A percentile compares a stretch with the other conserved stretches of the same genome.
Conservation (phyloP, 2,797 vertebrate species). For the Zalophus californianus region DNA sequence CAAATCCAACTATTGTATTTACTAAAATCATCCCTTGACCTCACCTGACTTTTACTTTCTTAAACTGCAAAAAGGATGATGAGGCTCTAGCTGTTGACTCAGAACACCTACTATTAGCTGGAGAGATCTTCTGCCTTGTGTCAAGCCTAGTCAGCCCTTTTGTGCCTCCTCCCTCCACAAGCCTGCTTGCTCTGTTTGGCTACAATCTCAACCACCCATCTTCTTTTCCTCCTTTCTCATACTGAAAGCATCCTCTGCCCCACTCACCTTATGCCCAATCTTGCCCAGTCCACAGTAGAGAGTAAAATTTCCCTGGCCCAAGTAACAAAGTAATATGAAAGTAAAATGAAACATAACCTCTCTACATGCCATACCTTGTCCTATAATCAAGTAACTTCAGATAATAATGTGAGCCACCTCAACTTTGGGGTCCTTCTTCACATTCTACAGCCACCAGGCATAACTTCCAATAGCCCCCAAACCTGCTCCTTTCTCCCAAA, state of each 20-base stretch:
- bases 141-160: background rate
- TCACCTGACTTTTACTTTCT: slow-evolving; percentile 29
- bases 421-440: background rate
- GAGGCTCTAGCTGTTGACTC: background rate
- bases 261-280: background rate
- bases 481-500: background rate
- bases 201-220: background rate
- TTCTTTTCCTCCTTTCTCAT: background rate
- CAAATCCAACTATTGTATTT: background rate
- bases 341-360: background rate
- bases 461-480: background rate
- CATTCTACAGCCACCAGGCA: background rate
- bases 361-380: background rate
- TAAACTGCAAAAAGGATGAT: slow-evolving; percentile 8
- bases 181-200: background rate
- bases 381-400: background rate
- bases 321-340: background rate
- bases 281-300: background rate
- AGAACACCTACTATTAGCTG: background rate
- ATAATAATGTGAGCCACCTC: background rate
- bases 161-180: background rate
- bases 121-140: background rate
- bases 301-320: background rate
- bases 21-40: background rate
- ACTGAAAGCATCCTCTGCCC: background rate